Evolutionary conservation across 2,888 invertebrate species (phyloP).

Genomic region (Spodoptera littoralis): DNA sequence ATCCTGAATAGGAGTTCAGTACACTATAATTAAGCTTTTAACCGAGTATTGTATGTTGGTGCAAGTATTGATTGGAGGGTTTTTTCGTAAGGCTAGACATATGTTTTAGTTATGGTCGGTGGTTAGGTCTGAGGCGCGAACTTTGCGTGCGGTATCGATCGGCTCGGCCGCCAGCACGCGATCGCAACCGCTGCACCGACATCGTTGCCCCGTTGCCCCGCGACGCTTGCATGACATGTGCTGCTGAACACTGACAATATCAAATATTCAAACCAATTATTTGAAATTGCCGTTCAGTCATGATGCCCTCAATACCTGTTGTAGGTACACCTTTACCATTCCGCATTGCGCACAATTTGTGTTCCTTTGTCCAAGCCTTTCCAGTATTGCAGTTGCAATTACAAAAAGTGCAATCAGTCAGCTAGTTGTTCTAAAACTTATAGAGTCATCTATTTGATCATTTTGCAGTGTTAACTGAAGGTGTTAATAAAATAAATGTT

Average conservation of each 20-base stretch:
- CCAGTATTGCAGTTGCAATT: conserved; percentile 20
- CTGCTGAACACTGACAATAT: conserved; percentile 53
- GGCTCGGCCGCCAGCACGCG: conserved; percentile 80
- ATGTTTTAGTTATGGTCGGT: conserved; percentile 64
- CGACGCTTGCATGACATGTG: conserved; percentile 47
- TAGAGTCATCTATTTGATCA: background rate
- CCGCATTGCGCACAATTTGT: conserved; percentile 53
- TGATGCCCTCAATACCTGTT: conserved; percentile 31
- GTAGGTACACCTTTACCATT: conserved; percentile 26
- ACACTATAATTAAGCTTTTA: background rate
- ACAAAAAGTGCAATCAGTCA: conserved; percentile 25
- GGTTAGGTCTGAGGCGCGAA: conserved; percentile 77
- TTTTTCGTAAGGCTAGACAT: conserved; percentile 30
- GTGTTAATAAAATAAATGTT: conserved; percentile 22
- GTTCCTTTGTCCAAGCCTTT: conserved; percentile 13
- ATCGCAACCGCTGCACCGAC: conserved; percentile 79
- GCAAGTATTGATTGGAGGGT: conserved; percentile 20
- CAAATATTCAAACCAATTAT: conserved; percentile 58
- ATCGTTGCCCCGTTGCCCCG: conserved; percentile 55
- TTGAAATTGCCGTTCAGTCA: conserved; percentile 51
- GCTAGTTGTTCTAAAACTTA: conserved; percentile 11
- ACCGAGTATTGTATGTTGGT: conserved; percentile 6
- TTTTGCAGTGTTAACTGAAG: conserved; percentile 6
- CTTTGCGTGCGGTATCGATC: conserved; percentile 85
- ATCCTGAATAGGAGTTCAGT: no score